Conservation (phyloP, 2,888 invertebrate species). For the Epinotia brunnichana region DNA sequence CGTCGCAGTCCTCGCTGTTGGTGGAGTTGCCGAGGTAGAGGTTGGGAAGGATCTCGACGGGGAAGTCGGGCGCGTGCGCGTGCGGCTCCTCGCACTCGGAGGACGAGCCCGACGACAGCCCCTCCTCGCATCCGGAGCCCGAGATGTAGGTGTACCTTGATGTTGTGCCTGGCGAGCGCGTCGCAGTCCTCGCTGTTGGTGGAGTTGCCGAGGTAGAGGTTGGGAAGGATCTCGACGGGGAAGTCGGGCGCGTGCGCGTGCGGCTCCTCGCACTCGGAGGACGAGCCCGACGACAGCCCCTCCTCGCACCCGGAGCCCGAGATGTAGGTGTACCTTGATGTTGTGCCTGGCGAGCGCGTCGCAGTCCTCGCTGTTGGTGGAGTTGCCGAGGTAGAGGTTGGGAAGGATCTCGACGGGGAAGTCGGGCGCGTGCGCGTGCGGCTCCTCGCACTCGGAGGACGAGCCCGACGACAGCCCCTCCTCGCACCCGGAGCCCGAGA, state of each 20-base stretch:
- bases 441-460: conserved; percentile 88
- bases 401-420: conserved; percentile 98
- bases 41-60: conserved; percentile 96
- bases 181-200: conserved; percentile 96
- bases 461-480: conserved; percentile 87
- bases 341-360: conserved; percentile 94
- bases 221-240: conserved; percentile 97
- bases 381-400: conserved; percentile 96
- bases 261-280: conserved; percentile 88
- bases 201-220: conserved; percentile 97
- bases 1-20: conserved; percentile 95
- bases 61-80: conserved; percentile 88
- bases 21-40: conserved; percentile 97
- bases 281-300: conserved; percentile 87
- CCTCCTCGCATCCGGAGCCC: conserved; percentile 86
- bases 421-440: conserved; percentile 84
- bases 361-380: conserved; percentile 95
- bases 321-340: too few relatives aligned
- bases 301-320: conserved; percentile 87
- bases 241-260: conserved; percentile 87
- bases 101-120: conserved; percentile 87
- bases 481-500: conserved; percentile 87
- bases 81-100: conserved; percentile 88
- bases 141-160: too few relatives aligned
- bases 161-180: conserved; percentile 94